These are phyloP conservation scores for Bufotes viridis DNA, from an alignment of 2,797 vertebrate genomes.

Conservation along the genomic window DNA sequence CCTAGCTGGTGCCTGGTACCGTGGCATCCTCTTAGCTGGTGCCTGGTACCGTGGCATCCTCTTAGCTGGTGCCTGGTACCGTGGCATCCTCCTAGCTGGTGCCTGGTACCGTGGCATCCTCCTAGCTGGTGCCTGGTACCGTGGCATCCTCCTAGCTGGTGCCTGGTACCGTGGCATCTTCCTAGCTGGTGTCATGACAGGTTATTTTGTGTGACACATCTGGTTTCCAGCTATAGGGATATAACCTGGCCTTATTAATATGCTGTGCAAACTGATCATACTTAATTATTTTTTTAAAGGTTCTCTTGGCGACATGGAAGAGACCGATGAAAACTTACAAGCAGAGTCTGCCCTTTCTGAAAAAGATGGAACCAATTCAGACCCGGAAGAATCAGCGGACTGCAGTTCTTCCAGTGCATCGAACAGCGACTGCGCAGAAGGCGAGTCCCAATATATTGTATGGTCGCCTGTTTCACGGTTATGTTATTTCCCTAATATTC, in stretches of 20 bases:
- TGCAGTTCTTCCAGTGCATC: slow-evolving; percentile 73
- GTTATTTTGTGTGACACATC: not conserved
- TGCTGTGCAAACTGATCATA: not conserved
- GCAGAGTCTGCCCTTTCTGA: slow-evolving; percentile 78
- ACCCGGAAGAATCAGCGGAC: slow-evolving; percentile 79
- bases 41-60: too few relatives aligned
- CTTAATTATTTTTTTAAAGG: slow-evolving; percentile 72
- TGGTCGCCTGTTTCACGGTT: too few relatives aligned
- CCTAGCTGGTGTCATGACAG: not conserved
- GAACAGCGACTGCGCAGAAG: slow-evolving; percentile 68
- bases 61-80: not conserved
- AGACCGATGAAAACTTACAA: slow-evolving; percentile 75
- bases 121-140: not conserved
- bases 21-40: too few relatives aligned
- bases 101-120: not conserved
- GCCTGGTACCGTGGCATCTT: not conserved
- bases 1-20: too few relatives aligned
- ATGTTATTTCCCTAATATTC: too few relatives aligned
- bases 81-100: not conserved
- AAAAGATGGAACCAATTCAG: slow-evolving; percentile 77
- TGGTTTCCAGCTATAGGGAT: not conserved
- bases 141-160: not conserved
- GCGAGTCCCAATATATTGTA: not conserved
- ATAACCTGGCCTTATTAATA: not conserved
- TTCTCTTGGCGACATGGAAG: slow-evolving; percentile 86